phyloP scores from a whole-genome alignment of 2,113 vertebrate species.

The Etheostoma spectabile region DNA sequence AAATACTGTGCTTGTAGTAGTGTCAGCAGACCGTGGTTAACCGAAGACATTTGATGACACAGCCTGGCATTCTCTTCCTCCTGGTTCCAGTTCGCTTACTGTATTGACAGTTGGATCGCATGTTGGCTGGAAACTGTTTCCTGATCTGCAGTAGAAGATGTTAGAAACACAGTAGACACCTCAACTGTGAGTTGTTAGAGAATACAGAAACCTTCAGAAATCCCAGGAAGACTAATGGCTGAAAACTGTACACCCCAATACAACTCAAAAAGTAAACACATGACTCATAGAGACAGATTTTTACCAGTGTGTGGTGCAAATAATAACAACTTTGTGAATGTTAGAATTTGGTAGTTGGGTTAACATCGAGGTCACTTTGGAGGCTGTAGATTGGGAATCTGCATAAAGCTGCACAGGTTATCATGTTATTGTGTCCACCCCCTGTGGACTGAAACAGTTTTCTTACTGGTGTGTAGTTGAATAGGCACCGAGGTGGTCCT shows the following conservation, averaged over 20 bases:
- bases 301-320: not conserved
- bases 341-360: not conserved
- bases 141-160: slow-evolving; percentile 65
- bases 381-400: not conserved
- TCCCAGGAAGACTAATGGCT: too few relatives aligned
- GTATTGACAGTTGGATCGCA: slow-evolving; percentile 81
- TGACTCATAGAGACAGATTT: not conserved
- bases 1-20: not conserved
- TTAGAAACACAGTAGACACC: not conserved
- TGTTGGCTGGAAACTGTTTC: slow-evolving; percentile 70
- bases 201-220: not conserved
- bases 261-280: not conserved
- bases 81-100: slow-evolving; percentile 59
- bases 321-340: not conserved
- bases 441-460: not conserved
- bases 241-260: not conserved
- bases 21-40: slow-evolving; percentile 58
- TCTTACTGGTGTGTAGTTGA: slow-evolving; percentile 75
- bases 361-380: not conserved
- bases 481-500: slow-evolving; percentile 72
- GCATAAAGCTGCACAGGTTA: not conserved
- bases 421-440: not conserved
- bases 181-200: not conserved
- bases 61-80: slow-evolving; percentile 72
- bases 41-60: slow-evolving; percentile 73